Evolutionary conservation across 2,888 invertebrate species (phyloP), one percentile per base, ranked within the genome.

Genomic region (Meganola albula): DNA sequence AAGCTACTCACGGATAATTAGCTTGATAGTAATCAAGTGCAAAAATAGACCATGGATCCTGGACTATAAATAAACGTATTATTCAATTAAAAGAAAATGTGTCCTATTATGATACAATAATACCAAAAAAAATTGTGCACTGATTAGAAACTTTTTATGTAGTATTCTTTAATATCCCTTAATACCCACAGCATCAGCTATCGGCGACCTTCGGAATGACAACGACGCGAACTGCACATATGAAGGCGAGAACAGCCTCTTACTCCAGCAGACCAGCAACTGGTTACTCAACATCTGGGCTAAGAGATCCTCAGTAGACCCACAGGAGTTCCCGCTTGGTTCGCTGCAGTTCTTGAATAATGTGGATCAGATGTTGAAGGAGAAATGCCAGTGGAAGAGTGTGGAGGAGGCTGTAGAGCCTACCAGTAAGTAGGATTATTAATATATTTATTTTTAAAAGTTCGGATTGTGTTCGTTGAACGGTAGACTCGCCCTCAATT

Each of bases 201-300:
- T 96, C 30, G 93, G 94, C 25, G 90, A 90, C 6, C 68, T 96
- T 0, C 88, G 94, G 24, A 90, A 92, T 66, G 92, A 93, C 62
- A 91, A 94, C 68, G 96, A 96, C 69, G 94, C 95, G 0, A 94
- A 93, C 75, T 92, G 93, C 62, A 97, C 93, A 0, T 97, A 95
- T 64, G 96, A 97, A 74, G 96, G 97, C 0, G 96, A 97, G 82
- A 96, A 95, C 82, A 94, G 95, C 61, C 92, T 97, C 1, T 79
- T 97, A 8, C 88, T 95, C 31, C 96, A 96, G 73, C 95, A 95
- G 85, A 90, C 93, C 26, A 93, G 93, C 74, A 96, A 96, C 78
- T 96, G 94, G 91, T 82, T 97, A 8, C 69, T 96, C 11, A 87
- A 75, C 41, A 73, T 89, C 18, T 92, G 91, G 90, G 63, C 78